A percentile compares a stretch with the other conserved stretches of the same genome.
Conservation (phyloP, 2,888 invertebrate species). For the Dryomyza anilis region DNA sequence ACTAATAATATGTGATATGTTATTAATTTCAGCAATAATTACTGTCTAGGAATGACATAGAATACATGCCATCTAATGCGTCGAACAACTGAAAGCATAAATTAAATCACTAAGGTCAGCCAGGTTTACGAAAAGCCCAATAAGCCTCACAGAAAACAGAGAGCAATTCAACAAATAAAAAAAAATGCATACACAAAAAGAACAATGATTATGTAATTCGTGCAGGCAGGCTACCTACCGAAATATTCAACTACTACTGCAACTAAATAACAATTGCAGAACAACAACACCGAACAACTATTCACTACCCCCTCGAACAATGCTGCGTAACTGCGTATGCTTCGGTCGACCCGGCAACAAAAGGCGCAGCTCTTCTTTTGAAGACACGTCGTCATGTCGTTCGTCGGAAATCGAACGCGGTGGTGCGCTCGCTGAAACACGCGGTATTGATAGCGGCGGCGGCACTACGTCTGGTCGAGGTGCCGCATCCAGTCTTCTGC, state of each 20-base stretch:
- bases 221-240: background rate
- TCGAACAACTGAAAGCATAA: no score
- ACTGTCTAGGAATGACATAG: no score
- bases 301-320: no score
- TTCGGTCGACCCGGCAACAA: conserved; percentile 54
- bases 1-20: no score
- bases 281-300: background rate
- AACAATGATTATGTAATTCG: background rate
- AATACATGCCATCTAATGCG: no score
- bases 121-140: no score
- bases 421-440: conserved; percentile 48
- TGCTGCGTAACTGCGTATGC: conserved; percentile 61
- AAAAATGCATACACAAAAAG: background rate
- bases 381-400: conserved; percentile 60
- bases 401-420: conserved; percentile 61
- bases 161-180: background rate
- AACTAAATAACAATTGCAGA: background rate
- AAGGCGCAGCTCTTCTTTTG: conserved; percentile 60
- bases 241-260: background rate
- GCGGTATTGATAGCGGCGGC: conserved; percentile 39
- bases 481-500: conserved; percentile 54
- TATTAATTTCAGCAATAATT: no score
- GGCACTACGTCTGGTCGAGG: conserved; percentile 33
- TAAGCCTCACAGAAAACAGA: no score
- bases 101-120: no score